phyloP scores from a whole-genome alignment of 1,140 invertebrate genomes.

The Bombus affinis region DNA sequence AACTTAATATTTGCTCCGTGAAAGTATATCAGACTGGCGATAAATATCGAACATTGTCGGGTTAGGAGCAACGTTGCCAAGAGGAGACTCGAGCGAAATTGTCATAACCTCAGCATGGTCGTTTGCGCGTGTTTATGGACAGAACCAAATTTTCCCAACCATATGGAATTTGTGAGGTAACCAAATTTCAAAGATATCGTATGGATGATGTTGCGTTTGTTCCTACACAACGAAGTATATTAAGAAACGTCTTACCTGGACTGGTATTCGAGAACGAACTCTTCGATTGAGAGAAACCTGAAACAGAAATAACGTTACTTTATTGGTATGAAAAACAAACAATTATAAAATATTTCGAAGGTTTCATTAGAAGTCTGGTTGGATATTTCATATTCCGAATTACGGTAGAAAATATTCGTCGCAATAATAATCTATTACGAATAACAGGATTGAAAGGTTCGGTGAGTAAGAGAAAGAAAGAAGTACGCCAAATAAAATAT shows the following conservation, averaged over 20 bases:
- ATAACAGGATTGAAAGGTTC: neutral
- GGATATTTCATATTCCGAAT: neutral
- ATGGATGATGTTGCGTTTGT: no score
- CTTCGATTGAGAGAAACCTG: slow-evolving; percentile 80
- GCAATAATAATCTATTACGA: slow-evolving; percentile 11
- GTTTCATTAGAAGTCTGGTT: neutral
- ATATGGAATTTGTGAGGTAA: neutral
- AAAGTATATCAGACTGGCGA: neutral
- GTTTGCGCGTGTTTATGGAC: slow-evolving; percentile 40
- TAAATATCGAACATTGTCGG: slow-evolving; percentile 2
- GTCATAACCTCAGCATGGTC: slow-evolving; percentile 16
- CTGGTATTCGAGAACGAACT: slow-evolving; percentile 74
- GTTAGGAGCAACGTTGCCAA: neutral
- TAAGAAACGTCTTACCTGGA: slow-evolving; percentile 70
- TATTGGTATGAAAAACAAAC: neutral
- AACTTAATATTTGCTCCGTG: neutral
- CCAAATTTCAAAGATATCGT: neutral
- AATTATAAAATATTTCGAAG: neutral
- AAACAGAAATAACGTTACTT: slow-evolving; percentile 61
- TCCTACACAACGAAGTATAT: neutral
- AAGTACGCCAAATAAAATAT: neutral
- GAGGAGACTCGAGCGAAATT: slow-evolving; percentile 16
- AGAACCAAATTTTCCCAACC: neutral
- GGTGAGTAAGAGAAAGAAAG: neutral
- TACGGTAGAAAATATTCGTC: neutral